Evolutionary conservation across 2,113 vertebrate species (phyloP), one percentile per base, ranked within the genome.

Genomic region (Glareola pratincola): DNA sequence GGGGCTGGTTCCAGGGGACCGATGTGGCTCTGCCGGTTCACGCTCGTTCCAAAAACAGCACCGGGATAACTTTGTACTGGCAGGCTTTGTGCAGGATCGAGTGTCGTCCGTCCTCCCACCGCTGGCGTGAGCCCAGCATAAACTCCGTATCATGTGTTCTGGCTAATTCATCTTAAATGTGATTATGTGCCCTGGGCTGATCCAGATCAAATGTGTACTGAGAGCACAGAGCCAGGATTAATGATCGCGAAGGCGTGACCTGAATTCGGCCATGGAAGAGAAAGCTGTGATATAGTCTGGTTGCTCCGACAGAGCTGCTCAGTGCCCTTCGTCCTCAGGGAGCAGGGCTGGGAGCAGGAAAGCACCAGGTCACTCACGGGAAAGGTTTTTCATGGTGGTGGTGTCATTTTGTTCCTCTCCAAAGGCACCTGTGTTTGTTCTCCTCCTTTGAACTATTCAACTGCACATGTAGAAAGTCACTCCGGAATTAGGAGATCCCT

Each of bases 81-180:
- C 96, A 93, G 94, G 45, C 81, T 79, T 68, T 78, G 41, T 36
- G 87, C 5, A 1, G 69, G 90, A 91, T 96, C 5, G 1, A 93
- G 93, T 96, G 84, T 94, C 39, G 2, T 90, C 92, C 3, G 11
- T 91, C 84, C 87, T 95, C 92, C 90, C 69, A 56, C 84, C 67
- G 53, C 87, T 97, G 96, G 96, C 80, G 0, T 30, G 45, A 75
- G 73, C 87, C 96, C 96, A 96, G 90, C 73, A 22, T 68, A 95
- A 96, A 96, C 94, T 96, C 94, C 3, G 0, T 96, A 96, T 97
- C 96, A 95, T 97, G 93, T 94, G 87, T 91, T 93, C 77, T 87
- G 79, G 96, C 92, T 96, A 96, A 96, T 97, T 96, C 94, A 97
- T 96, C 93, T 96, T 96, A 96, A 96, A 96, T 96, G 96, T 97